Evolutionary conservation across 2,797 vertebrate species (phyloP).

Genomic region (Cirrhinus mrigala): DNA sequence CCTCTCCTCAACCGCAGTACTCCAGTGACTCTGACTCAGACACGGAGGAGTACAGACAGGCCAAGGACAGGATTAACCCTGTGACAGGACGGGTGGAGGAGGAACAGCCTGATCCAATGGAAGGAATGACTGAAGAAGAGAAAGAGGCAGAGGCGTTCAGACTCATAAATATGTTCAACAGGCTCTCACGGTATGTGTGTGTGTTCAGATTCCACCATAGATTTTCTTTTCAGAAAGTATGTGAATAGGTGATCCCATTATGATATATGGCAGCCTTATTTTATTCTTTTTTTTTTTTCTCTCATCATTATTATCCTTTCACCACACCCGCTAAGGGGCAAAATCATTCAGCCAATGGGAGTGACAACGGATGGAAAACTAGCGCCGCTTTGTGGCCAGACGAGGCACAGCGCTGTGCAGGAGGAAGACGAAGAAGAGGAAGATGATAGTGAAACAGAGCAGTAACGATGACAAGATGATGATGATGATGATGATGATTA

Average conservation of each 20-base stretch:
- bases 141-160: constrained; percentile 90
- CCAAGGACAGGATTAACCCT: constrained; percentile 84
- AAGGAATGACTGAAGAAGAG: constrained; percentile 94
- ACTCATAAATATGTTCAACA: constrained; percentile 90
- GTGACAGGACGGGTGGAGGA: constrained; percentile 92
- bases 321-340: constrained; percentile 64
- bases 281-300: background rate
- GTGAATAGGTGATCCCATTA: background rate
- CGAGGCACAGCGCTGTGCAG: constrained; percentile 59
- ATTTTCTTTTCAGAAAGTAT: too few relatives aligned
- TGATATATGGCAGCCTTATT: background rate
- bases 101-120: constrained; percentile 89
- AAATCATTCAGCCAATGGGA: constrained; percentile 77
- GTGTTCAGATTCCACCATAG: background rate
- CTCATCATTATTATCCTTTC: background rate
- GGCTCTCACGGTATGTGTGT: constrained; percentile 65
- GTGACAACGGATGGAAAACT: constrained; percentile 73
- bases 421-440: constrained; percentile 65
- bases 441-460: constrained; percentile 48
- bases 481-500: constrained; percentile 49
- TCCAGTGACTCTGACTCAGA: constrained; percentile 80
- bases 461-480: constrained; percentile 9
- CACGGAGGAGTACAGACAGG: constrained; percentile 75
- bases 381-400: constrained; percentile 69
- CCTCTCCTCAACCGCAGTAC: constrained; percentile 64